Evolutionary conservation across 2,888 invertebrate genomes (phyloP), one percentile per base, ranked within the genome.

Genomic region (Molanna angustata): DNA sequence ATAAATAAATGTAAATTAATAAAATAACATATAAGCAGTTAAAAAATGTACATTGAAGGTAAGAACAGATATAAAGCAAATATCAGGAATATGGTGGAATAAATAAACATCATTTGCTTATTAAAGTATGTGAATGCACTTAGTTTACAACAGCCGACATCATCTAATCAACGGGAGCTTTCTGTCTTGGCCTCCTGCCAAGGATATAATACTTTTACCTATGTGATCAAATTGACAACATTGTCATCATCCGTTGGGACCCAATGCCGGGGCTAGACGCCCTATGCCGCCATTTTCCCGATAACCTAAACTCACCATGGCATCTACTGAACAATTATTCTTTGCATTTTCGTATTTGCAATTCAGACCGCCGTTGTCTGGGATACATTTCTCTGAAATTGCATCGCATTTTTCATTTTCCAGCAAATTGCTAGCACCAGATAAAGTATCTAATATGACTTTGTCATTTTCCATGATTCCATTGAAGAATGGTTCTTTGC

Each of bases 181-280:
- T n/a, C 17, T 39, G 22, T 14, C 47, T 35, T 43, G 56, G 59
- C 56, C 59, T 45, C 51, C 59, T 47, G 52, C 59, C 54, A 45
- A 43, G 21, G 32, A 31, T 40, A 40, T 51, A 52, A 44, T 59
- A 49, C 42, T 48, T 35, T 39, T 43, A 44, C 49, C 55, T 49
- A 37, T 41, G 35, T 44, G 31, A 39, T 16, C 9, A n/a, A 21
- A 31, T n/a, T 32, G 16, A 20, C 4, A 19, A 27, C 21, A 22
- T 18, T 43, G 19, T 18, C 22, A 42, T 59, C 59, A 59, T 27
- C 59, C 59, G 31, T 59, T 57, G 37, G 59, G 56, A 2, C 59
- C 59, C 11, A 59, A 42, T 4, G 54, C 52, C 17, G 59, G 59
- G n/a, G 54, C 54, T 20, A 54, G 42, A 4, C 59, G 33, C 35